These are phyloP conservation scores for Mirounga angustirostris DNA, from an alignment of 2,113 vertebrate genomes.

Conservation along the genomic window DNA sequence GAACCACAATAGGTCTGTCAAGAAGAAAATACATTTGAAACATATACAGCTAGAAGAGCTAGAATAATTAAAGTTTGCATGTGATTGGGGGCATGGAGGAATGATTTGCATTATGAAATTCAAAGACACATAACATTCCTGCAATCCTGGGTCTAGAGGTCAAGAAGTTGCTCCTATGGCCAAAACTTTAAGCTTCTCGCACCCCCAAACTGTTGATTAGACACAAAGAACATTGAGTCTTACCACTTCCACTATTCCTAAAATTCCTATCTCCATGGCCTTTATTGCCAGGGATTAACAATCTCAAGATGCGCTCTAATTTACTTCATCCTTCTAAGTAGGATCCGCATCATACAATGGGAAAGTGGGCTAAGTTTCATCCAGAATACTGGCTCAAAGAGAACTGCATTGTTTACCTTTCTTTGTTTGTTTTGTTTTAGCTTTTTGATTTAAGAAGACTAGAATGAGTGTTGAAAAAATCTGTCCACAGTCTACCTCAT, in stretches of 20 bases:
- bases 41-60: not conserved
- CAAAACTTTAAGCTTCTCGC: not conserved
- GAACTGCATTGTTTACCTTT: not conserved
- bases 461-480: not conserved
- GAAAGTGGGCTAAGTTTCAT: not conserved
- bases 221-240: not conserved
- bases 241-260: not conserved
- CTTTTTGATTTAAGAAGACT: not conserved
- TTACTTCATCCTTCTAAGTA: not conserved
- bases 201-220: not conserved
- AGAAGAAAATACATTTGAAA: not conserved
- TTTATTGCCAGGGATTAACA: not conserved
- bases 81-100: too few species aligned
- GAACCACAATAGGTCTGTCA: not conserved
- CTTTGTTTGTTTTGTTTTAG: not conserved
- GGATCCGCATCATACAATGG: too few species aligned
- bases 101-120: not conserved
- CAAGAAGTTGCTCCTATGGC: not conserved
- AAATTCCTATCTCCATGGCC: not conserved
- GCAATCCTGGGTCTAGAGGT: not conserved
- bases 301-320: not conserved
- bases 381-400: not conserved
- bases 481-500: not conserved
- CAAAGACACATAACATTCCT: not conserved
- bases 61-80: not conserved